Evolutionary conservation across 1,140 invertebrate species (phyloP).

Genomic region (Acromyrmex heyeri): DNA sequence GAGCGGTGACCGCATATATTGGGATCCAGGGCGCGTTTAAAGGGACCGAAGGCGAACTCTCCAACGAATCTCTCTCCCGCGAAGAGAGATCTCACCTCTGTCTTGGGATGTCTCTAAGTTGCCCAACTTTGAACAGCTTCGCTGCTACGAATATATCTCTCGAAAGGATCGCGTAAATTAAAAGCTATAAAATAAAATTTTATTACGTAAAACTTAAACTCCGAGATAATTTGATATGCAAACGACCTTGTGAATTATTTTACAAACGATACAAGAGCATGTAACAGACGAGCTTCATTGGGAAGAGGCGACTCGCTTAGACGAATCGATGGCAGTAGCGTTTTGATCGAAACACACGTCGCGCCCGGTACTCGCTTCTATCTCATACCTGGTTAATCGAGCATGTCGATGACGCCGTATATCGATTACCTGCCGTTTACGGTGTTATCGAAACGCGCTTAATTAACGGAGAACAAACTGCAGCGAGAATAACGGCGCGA

Average conservation of each 20-base stretch:
- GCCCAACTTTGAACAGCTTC: conserved; percentile 48
- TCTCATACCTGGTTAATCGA: conserved; percentile 53
- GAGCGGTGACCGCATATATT: conserved; percentile 51
- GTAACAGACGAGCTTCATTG: neutral
- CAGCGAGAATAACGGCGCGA: conserved; percentile 52
- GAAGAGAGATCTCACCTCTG: conserved; percentile 52
- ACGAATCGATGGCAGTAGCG: conserved; percentile 41
- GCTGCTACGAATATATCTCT: conserved; percentile 8
- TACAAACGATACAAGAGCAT: neutral
- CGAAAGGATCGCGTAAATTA: neutral
- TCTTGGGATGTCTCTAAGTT: conserved; percentile 6
- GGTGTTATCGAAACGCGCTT: conserved; percentile 72
- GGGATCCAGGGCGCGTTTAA: conserved; percentile 29
- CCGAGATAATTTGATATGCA: neutral
- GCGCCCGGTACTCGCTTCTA: conserved; percentile 29
- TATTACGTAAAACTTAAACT: neutral
- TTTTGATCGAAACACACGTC: conserved; percentile 57
- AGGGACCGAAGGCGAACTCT: conserved; percentile 39
- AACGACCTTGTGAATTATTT: neutral
- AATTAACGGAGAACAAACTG: conserved; percentile 74
- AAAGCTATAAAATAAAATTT: neutral
- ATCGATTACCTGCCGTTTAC: conserved; percentile 72
- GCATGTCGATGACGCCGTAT: conserved; percentile 65
- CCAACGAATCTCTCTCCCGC: conserved; percentile 3
- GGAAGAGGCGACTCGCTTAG: conserved; percentile 3